phyloP scores from a whole-genome alignment of 2,797 vertebrate genomes.

The Vespertilio murinus region DNA sequence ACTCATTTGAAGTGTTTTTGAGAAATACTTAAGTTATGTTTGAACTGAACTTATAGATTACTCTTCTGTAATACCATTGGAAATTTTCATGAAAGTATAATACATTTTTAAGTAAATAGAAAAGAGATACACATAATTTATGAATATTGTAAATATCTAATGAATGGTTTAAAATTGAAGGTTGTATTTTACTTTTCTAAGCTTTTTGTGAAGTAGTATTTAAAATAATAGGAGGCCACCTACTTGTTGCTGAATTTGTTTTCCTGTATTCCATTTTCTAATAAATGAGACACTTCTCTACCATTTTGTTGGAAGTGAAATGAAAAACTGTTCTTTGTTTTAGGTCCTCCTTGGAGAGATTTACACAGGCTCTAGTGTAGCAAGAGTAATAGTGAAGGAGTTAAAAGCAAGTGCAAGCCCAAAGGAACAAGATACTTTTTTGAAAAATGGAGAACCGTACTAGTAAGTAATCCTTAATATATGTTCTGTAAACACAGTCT shows the following conservation, averaged over 20 bases:
- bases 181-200: constrained; percentile 79
- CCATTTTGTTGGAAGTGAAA: constrained; percentile 69
- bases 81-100: neutral
- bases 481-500: neutral
- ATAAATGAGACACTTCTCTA: constrained; percentile 86
- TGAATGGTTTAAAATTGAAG: constrained; percentile 76
- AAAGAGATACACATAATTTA: neutral
- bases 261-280: constrained; percentile 72
- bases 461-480: constrained; percentile 85
- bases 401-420: constrained; percentile 93
- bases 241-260: constrained; percentile 75
- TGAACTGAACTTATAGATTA: neutral
- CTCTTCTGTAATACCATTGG: neutral
- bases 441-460: constrained; percentile 96
- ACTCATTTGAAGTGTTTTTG: neutral
- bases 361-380: constrained; percentile 91
- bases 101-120: neutral
- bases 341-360: constrained; percentile 97
- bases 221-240: constrained; percentile 81
- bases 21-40: constrained; percentile 25
- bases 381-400: constrained; percentile 95
- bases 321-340: constrained; percentile 43
- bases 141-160: neutral
- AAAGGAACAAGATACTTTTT: constrained; percentile 94
- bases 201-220: constrained; percentile 59